Base-by-base conservation (phyloP, 2,797 vertebrate species). In the Pelodytes ibericus region DNA sequence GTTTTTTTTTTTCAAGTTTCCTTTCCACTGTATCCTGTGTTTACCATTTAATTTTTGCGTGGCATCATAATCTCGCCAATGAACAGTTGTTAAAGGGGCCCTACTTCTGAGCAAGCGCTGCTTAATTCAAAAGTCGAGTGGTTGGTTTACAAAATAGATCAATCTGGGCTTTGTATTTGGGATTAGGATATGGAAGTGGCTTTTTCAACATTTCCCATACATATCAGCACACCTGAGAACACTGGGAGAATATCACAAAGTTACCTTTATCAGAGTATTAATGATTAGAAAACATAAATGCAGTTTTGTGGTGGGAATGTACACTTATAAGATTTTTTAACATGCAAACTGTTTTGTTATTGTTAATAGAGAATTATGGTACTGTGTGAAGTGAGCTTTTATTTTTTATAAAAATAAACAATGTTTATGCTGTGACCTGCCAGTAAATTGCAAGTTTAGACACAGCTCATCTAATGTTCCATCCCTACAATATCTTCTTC, bases 121-220 rank as follows among this genome's bases (percentile, higher is more conserved):
- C 78, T 88, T 84, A 82, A 80, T 80, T 65, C 71, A 61, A 69
- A 57, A 58, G 86, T 83, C 80, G 79, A 83, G 60, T 63, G 80
- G 75, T 74, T 74, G 75, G 79, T 87, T 85, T 87, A 88, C 56
- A 75, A 86, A 89, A 87, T 71, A 86, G 69, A 81, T 83, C 81
- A 87, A 80, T 86, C 88, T 89, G 89, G 89, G 77, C 77, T 84
- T 61, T 87, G 78, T 82, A 87, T 80, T 84, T 84, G 82, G 82
- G 81, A 86, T 84, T 84, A 84, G 44, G 59, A 84, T 13, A 47
- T 83, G 78, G 87, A 90, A 88, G 85, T 81, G 31, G 15, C 67
- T 88, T 88, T n/a, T 87, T 85, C 81, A 87, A 86, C 85, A 84
- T 10, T 85, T 85, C 78, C 79, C 81, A 77, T 68, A n/a, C 44